A percentile compares a stretch with the other conserved stretches of the same genome.
Evolutionary conservation across 2,888 invertebrate species (phyloP).

Genomic region (Philereme transversata): DNA sequence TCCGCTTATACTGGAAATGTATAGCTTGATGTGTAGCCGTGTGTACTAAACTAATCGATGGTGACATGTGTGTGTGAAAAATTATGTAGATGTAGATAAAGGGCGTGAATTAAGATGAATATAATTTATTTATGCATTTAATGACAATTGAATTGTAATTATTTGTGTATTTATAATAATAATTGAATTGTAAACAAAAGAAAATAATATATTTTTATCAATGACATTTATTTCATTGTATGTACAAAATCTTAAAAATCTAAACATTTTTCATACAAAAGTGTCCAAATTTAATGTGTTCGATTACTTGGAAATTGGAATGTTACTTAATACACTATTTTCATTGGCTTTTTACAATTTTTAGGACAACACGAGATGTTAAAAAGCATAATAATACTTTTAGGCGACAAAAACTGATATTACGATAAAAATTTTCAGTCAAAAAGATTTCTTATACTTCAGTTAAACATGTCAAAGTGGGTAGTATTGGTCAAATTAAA

Average conservation of each 20-base stretch:
- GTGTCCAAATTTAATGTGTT: constrained; percentile 79
- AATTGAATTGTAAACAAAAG: constrained; percentile 17
- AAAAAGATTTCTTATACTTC: constrained; percentile 32
- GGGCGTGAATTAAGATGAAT: too few species aligned
- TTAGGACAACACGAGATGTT: constrained; percentile 64
- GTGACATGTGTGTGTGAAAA: too few species aligned
- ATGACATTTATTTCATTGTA: constrained; percentile 84
- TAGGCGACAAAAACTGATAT: constrained; percentile 46
- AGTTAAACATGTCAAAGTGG: constrained; percentile 28
- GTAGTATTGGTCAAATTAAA: constrained; percentile 40
- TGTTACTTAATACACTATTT: constrained; percentile 80
- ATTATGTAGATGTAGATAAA: too few species aligned
- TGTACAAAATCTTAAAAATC: constrained; percentile 83
- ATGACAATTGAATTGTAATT: too few species aligned
- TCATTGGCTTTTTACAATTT: constrained; percentile 71
- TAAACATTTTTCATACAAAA: constrained; percentile 79
- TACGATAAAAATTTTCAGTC: constrained; percentile 41
- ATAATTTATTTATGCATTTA: too few species aligned
- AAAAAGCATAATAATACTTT: constrained; percentile 63
- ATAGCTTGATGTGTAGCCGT: too few species aligned
- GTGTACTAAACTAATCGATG: too few species aligned
- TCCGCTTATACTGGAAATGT: too few species aligned
- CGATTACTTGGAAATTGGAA: constrained; percentile 83
- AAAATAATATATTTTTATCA: constrained; percentile 67
- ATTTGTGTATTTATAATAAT: too few species aligned